These are phyloP conservation scores for Pegoplata infirma DNA, from an alignment of 2,888 invertebrate genomes.

Conservation along the genomic window DNA sequence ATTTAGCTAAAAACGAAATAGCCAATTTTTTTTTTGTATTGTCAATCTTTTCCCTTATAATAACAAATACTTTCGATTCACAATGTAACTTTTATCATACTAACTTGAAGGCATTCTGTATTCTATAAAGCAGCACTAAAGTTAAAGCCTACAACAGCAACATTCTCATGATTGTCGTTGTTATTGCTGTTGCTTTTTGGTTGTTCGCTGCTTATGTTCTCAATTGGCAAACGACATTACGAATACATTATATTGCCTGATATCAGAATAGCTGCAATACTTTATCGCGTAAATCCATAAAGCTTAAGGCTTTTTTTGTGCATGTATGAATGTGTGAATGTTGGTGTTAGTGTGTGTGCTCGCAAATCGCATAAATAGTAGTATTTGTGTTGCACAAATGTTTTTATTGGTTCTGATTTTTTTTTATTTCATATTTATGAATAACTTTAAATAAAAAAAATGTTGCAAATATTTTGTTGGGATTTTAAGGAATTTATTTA, in stretches of 20 bases:
- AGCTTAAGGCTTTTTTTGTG: slow-evolving; percentile 44
- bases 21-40: too few relatives aligned
- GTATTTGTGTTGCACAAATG: not conserved
- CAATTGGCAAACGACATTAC: slow-evolving; percentile 26
- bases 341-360: too few relatives aligned
- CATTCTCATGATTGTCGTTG: not conserved
- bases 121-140: not conserved
- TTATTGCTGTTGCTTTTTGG: slow-evolving; percentile 3
- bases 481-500: too few relatives aligned
- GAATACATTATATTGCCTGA: slow-evolving; percentile 27
- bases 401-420: not conserved
- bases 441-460: not conserved
- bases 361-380: not conserved
- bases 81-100: too few relatives aligned
- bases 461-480: not conserved
- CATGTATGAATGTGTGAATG: slow-evolving; percentile 7
- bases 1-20: too few relatives aligned
- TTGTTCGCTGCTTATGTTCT: slow-evolving; percentile 10
- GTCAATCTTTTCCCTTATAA: too few relatives aligned
- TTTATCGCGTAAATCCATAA: slow-evolving; percentile 52
- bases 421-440: not conserved
- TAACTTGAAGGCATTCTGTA: not conserved
- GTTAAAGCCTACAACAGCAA: slow-evolving; percentile 13
- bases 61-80: too few relatives aligned
- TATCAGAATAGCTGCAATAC: slow-evolving; percentile 46